Percentiles rank a stretch among this genome's conserved stretches.
Evolutionary conservation across 2,888 invertebrate genomes (phyloP).

Genomic region (Carpatolechia fugitivella): DNA sequence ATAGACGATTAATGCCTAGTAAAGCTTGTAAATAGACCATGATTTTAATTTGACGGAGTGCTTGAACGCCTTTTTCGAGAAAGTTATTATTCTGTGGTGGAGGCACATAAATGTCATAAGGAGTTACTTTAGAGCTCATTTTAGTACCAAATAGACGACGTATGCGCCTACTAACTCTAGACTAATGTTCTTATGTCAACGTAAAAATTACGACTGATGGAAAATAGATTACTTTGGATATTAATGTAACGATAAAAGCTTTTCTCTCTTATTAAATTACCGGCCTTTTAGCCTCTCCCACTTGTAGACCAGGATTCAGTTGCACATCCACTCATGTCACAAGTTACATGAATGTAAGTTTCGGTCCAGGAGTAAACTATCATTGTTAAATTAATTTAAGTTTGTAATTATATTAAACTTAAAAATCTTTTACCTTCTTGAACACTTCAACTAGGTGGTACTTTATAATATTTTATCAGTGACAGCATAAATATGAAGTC

Average conservation of each 20-base stretch:
- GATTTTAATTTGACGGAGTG: conserved; percentile 32
- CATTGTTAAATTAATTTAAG: too few relatives aligned
- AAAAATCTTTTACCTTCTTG: too few relatives aligned
- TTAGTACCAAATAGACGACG: conserved; percentile 5
- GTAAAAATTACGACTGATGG: background rate
- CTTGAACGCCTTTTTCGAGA: conserved; percentile 18
- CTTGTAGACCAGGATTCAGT: too few relatives aligned
- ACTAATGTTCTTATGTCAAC: background rate
- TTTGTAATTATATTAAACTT: too few relatives aligned
- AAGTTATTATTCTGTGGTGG: conserved; percentile 31
- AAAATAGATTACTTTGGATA: background rate
- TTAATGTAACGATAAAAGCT: conserved; percentile 26
- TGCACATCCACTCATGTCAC: too few relatives aligned
- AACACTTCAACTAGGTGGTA: too few relatives aligned
- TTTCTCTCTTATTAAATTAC: conserved; percentile 17
- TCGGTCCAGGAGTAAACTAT: too few relatives aligned
- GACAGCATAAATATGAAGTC: too few relatives aligned
- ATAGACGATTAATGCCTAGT: conserved; percentile 42
- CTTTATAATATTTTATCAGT: too few relatives aligned
- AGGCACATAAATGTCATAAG: conserved; percentile 23
- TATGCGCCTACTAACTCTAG: background rate
- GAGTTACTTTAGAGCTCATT: conserved; percentile 37
- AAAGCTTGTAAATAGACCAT: conserved; percentile 32
- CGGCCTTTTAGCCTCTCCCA: background rate
- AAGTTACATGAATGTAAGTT: too few relatives aligned